Base-by-base conservation (phyloP, 2,888 invertebrate species). In the Epicampocera succincta region DNA sequence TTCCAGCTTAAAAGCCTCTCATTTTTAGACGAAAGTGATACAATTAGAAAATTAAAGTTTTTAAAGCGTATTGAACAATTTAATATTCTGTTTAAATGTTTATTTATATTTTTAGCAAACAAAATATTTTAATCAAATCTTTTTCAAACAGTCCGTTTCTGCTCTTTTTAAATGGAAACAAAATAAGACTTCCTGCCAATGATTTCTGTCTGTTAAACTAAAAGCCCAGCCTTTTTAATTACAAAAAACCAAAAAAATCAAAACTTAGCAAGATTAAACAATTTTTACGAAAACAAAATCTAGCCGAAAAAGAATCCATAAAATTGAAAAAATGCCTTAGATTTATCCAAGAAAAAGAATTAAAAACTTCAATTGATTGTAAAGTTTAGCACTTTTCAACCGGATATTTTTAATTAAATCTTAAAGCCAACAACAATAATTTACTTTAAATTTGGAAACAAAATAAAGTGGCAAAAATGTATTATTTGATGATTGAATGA, bases 141-240 rank as follows among this genome's bases (percentile, higher is more conserved):
- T 13, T 17, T 19, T 0, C 15, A 56, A 17, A 38, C 4, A 12
- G 8, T 38, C 38, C n/a, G 19, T 42, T 33, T 56, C 66, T 75
- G 75, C 71, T 65, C 44, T 42, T 40, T 15, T 25, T 15, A 61
- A 56, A 72, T 52, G 77, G 74, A 77, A 68, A 69, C 63, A 58
- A 77, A 60, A 17, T 29, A 63, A 19, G 61, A 50, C 65, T 44
- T 74, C 73, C 77, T 77, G 77, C 81, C 73, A 74, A 69, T 21
- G 46, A 17, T 65, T 69, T 73, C 68, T 63, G 77, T 77, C 40
- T 56, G 42, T 48, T 54, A 13, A 15, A 71, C 25, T 29, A 61
- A 52, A 42, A 21, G 33, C 33, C n/a, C 56, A 74, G 56, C 65
- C 56, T 65, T 21, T 25, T 44, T 63, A 61, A 48, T 60, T 78